A percentile compares a stretch with the other conserved stretches of the same genome.
These are phyloP conservation scores for Epizoanthus rinbou DNA, from an alignment of 92 coral and sea anemone genomes.

Conservation along the genomic window DNA sequence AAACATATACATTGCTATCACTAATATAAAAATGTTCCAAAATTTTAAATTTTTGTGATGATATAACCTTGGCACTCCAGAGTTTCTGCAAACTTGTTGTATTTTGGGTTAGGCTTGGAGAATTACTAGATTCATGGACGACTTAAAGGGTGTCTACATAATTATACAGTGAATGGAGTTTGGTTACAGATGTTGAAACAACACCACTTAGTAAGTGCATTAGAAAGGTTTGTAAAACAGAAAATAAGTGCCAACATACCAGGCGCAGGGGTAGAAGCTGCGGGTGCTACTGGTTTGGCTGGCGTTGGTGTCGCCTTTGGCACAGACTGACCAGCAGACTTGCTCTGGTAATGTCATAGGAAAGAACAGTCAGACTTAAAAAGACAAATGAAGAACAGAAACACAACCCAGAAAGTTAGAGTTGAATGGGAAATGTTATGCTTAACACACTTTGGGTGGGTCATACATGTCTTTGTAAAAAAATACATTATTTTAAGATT, in stretches of 20 bases:
- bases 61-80: no score
- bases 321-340: conserved; percentile 77
- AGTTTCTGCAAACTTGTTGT: no score
- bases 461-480: not conserved
- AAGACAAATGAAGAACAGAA: conserved; percentile 21
- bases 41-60: no score
- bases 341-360: conserved; percentile 79
- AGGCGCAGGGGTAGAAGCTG: conserved; percentile 57
- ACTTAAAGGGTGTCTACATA: no score
- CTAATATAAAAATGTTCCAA: no score
- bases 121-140: no score
- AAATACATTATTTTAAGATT: not conserved
- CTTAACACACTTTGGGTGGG: not conserved
- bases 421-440: no score
- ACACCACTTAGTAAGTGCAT: not conserved
- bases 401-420: conserved; percentile 2
- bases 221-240: conserved; percentile 21
- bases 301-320: conserved; percentile 81
- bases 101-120: no score
- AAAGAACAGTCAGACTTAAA: conserved; percentile 46
- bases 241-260: conserved; percentile 71
- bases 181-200: no score
- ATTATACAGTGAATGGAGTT: no score
- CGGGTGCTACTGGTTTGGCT: conserved; percentile 73
- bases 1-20: no score